Conservation (phyloP, 2,888 invertebrate species). For the Synanthedon andrenaeformis region DNA sequence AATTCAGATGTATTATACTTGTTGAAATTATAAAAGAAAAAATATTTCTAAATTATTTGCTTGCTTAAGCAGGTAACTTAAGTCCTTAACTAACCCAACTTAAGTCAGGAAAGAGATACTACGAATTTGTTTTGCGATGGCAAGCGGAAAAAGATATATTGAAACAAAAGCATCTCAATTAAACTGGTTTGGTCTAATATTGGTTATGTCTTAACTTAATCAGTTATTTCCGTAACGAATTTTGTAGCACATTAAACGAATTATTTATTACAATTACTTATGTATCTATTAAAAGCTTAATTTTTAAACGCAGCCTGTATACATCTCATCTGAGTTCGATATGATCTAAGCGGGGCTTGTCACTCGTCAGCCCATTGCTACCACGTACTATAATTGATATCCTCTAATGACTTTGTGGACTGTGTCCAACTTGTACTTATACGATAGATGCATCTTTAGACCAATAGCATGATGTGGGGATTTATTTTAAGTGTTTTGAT, state of each 20-base stretch:
- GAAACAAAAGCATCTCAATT: no score
- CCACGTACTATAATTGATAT: constrained; percentile 4
- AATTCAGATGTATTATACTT: no score
- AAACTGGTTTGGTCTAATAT: not conserved
- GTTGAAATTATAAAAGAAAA: no score
- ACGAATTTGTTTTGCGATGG: no score
- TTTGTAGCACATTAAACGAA: not conserved
- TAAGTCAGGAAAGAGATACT: no score
- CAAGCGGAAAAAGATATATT: no score
- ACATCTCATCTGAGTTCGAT: constrained; percentile 24
- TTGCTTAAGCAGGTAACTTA: no score
- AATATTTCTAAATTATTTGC: no score
- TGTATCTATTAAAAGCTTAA: not conserved
- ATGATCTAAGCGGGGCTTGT: constrained; percentile 50
- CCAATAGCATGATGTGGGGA: constrained; percentile 2
- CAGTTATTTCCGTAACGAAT: constrained; percentile 3
- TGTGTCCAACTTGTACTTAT: not conserved
- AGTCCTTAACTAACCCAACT: no score
- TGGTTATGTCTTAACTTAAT: constrained; percentile 13
- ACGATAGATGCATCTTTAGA: not conserved
- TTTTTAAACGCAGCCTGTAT: not conserved
- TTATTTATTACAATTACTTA: not conserved
- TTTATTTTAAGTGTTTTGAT: constrained; percentile 13
- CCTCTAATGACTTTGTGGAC: constrained; percentile 3
- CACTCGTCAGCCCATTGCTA: constrained; percentile 42